Evolutionary conservation across 2,797 vertebrate species (phyloP), one percentile per base, ranked within the genome.

Genomic region (Acomys russatus): DNA sequence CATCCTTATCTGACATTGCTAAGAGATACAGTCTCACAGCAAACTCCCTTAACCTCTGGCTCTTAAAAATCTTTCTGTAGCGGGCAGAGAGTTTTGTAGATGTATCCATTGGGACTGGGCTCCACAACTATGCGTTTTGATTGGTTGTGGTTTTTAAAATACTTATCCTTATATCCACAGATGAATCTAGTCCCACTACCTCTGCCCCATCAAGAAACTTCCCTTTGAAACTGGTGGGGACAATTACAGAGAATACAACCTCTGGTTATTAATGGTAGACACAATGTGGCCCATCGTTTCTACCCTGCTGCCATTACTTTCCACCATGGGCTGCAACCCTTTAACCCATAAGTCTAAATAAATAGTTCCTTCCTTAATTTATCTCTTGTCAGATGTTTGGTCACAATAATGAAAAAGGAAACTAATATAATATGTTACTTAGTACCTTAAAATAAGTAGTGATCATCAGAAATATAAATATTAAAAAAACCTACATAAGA

Each of bases 401-500:
- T 17, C n/a, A 59, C 68, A 87, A 54, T 15, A 56, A 70, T 70
- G 51, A 73, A 33, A 87, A 54, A 73, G 28, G 14, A 56, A 71
- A 28, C 68, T 28, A 28, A 70, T 51, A 68, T n/a, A n/a, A n/a
- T 51, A 82, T 49, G 82, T 94, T 64, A 90, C 3, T 77, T 6
- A 18, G 68, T 14, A n/a, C 4, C 59, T 10, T 84, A 49, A 85
- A 92, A 74, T 70, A 89, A 92, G 87, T 44, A 87, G 6, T 4
- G 71, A 56, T 88, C 49, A 88, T 54, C 61, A 92, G 59, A 89
- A 66, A 54, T 73, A 3, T 68, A 90, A 87, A 90, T 30, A 20
- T 44, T 49, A 90, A 80, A 63, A 71, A n/a, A 90, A 86, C 84
- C 22, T 70, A 66, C 56, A 9, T n/a, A 74, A 88, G 12, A 56